Percentiles rank a stretch among this genome's conserved stretches.
Evolutionary conservation across 2,113 vertebrate genomes (phyloP).

Genomic region (Menidia beryllina): DNA sequence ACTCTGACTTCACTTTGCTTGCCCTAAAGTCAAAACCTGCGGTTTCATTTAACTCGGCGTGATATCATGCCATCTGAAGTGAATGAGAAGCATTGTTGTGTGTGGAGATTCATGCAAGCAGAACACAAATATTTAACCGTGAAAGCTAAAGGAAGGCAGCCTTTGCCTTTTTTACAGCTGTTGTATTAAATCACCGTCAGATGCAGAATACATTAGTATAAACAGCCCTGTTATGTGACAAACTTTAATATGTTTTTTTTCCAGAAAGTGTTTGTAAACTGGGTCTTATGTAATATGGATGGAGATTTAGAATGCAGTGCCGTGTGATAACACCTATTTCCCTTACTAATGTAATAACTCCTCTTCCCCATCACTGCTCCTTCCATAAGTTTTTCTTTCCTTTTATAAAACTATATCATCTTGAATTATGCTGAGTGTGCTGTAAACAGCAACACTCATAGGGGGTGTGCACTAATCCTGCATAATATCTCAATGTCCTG

Average conservation of each 20-base stretch:
- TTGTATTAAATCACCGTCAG: background rate
- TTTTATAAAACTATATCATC: constrained; percentile 7
- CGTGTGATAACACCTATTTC: constrained; percentile 7
- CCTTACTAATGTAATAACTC: constrained; percentile 18
- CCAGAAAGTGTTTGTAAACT: constrained; percentile 19
- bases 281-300: constrained; percentile 41
- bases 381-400: constrained; percentile 4
- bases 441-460: constrained; percentile 4
- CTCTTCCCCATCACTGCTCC: background rate
- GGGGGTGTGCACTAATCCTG: background rate
- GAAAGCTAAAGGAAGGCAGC: background rate
- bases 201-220: constrained; percentile 30
- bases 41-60: too few relatives aligned
- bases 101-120: too few relatives aligned
- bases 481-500: constrained; percentile 19
- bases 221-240: constrained; percentile 25
- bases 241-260: constrained; percentile 34
- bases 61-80: background rate
- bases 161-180: background rate
- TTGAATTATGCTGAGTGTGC: background rate
- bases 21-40: too few relatives aligned
- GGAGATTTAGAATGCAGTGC: constrained; percentile 28
- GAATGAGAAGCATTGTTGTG: background rate
- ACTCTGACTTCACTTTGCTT: too few relatives aligned
- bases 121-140: background rate